These are phyloP conservation scores for Drosophila gaucha DNA, from an alignment of 2,888 invertebrate species.

Conservation along the genomic window DNA sequence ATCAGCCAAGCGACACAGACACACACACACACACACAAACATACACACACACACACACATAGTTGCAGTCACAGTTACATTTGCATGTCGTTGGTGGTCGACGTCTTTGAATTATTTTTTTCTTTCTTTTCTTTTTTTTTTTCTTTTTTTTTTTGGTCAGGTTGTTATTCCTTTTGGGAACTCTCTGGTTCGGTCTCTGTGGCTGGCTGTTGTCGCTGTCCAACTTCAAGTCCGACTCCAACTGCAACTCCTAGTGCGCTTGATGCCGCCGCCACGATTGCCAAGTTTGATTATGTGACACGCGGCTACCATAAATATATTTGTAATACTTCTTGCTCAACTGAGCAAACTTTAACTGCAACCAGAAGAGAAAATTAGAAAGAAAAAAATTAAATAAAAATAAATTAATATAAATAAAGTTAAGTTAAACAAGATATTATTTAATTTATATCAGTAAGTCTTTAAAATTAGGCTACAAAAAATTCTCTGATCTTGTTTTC, in stretches of 20 bases:
- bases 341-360: background rate
- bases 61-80: conserved; percentile 44
- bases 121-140: conserved; percentile 6
- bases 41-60: conserved; percentile 20
- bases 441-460: background rate
- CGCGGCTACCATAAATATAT: conserved; percentile 73
- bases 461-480: background rate
- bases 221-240: conserved; percentile 13
- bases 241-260: conserved; percentile 43
- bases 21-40: conserved; percentile 24
- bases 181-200: conserved; percentile 3
- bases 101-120: conserved; percentile 22
- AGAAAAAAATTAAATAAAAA: background rate
- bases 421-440: background rate
- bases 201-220: conserved; percentile 26
- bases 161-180: conserved; percentile 30
- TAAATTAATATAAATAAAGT: background rate
- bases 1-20: conserved; percentile 72
- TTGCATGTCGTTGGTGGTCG: conserved; percentile 78
- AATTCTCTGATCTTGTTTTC: too few species aligned
- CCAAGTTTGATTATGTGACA: conserved; percentile 74
- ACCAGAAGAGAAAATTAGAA: background rate
- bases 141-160: conserved; percentile 2
- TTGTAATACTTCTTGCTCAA: conserved; percentile 12
- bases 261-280: conserved; percentile 61